A percentile compares a stretch with the other conserved stretches of the same genome.
phyloP scores from a whole-genome alignment of 64 coral and sea anemone genomes.

The Montipora foliosa region DNA sequence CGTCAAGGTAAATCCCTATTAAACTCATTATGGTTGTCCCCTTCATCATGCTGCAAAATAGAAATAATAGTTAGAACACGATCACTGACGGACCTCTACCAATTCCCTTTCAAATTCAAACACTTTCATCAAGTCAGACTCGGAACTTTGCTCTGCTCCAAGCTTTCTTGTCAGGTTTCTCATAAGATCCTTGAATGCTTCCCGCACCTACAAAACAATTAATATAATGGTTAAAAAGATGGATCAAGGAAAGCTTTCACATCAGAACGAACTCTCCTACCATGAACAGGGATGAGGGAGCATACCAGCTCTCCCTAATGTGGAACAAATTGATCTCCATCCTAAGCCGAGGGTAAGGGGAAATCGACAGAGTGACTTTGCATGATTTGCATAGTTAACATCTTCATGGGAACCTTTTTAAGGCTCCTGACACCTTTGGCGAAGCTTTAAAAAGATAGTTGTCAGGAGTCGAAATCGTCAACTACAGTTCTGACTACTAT shows the following conservation, averaged over 20 bases:
- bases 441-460: too few relatives aligned
- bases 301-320: neutral
- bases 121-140: conserved; percentile 8
- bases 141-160: conserved; percentile 31
- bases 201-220: conserved; percentile 15
- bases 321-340: too few relatives aligned
- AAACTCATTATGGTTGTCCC: too few relatives aligned
- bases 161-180: conserved; percentile 39
- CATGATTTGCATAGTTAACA: too few relatives aligned
- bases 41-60: neutral
- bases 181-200: conserved; percentile 63
- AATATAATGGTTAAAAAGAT: neutral
- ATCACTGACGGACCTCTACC: conserved; percentile 17
- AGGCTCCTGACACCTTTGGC: too few relatives aligned
- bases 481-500: too few relatives aligned
- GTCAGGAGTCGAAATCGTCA: too few relatives aligned
- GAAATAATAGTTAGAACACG: neutral
- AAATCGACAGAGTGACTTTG: too few relatives aligned
- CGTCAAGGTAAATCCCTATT: too few relatives aligned
- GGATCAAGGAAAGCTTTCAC: neutral
- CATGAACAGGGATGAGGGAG: neutral
- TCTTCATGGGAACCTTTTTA: too few relatives aligned
- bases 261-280: neutral
- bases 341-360: too few relatives aligned
- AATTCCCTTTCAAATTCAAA: conserved; percentile 64